Base-by-base conservation (phyloP, 2,888 invertebrate genomes). In the Nemoura dubitans region DNA sequence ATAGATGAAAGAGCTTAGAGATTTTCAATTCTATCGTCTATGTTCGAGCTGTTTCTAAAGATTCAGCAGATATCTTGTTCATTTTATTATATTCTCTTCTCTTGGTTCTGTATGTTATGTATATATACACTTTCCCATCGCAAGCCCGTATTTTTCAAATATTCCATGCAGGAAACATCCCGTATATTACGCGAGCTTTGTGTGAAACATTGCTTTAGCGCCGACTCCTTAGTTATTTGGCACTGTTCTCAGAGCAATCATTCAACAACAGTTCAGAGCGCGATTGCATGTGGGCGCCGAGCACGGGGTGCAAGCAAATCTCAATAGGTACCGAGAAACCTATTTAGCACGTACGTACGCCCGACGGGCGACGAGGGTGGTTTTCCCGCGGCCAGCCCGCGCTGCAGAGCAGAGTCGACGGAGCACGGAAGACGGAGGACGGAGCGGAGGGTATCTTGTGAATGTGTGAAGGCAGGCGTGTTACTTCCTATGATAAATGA, bases 161-260 rank as follows among this genome's bases (percentile, higher is more conserved):
- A 14, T 78, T 78, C 16, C 95, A 94, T 91, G 96, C 96, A 96
- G 94, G 95, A 95, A 93, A 94, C 94, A 59, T 59, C 14, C 14
- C 59, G 59, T 59, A 21, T 59, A 59, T 21, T 59, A 59, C 3
- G 59, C 59, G 59, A 7, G 14, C n/a, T n/a, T 1, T 59, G 59
- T 21, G 14, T 59, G 59, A 59, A 21, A 59, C 59, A 59, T 59
- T 59, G 59, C 59, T 59, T 59, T 36, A 36, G 10, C 59, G 59
- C 3, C 10, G 36, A 3, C 10, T 10, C 5, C 36, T 6, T 36
- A 36, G 3, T 36, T 59, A 10, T 59, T 7, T 59, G 59, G 21
- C 59, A 59, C 59, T 59, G 16, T 59, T 7, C 59, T 59, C 2
- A 7, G 59, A 59, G 59, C 59, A 59, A 59, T 59, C 10, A 1